Base-by-base conservation (phyloP, 2,113 vertebrate species). In the Eudyptes chrysolophus region DNA sequence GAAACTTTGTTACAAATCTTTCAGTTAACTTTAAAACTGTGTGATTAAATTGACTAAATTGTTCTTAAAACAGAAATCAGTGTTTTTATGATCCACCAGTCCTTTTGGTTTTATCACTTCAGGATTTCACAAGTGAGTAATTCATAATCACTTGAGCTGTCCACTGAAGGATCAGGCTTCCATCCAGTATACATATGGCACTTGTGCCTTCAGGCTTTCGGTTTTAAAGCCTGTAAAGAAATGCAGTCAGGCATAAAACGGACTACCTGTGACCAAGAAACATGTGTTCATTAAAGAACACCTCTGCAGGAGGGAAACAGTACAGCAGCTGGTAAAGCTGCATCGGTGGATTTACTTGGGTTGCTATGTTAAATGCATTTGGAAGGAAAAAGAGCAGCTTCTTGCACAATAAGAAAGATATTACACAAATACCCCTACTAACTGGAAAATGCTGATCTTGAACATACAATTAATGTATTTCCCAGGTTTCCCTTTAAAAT, bases 241-340 rank as follows among this genome's bases (percentile, higher is more conserved):
- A 93, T 82, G 93, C 84, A 97, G 91, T 38, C 61, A 93, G 66
- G 89, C 94, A 68, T 69, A 76, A 90, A 85, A 6, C 5, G 2
- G 70, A 89, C 89, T 94, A 95, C 93, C 91, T 96, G 84, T 74
- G 89, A 95, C 46, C 22, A 62, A 81, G 69, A 95, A 92, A 94
- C 49, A 70, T 52, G 64, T 74, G 70, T 71, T 92, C 87, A 71
- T 91, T 95, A 74, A 72, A 82, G 80, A 94, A 70, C 71, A 84
- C 78, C 74, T 85, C 90, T 92, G 91, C 89, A 96, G 89, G 87
- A 93, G 40, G 71, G 86, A 92, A 95, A 46, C 44, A 74, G 62
- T 36, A 70, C 51, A 84, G 81, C 74, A 89, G 89, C 87, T 79
- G 82, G 84, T 54, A 96, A 72, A 89, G 85, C 79, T 80, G 48